These are phyloP conservation scores for Aurelia aurita complex sp. Pacific DNA, from an alignment of 30 jellyfish, hydroid and myxozoan species.

Conservation along the genomic window DNA sequence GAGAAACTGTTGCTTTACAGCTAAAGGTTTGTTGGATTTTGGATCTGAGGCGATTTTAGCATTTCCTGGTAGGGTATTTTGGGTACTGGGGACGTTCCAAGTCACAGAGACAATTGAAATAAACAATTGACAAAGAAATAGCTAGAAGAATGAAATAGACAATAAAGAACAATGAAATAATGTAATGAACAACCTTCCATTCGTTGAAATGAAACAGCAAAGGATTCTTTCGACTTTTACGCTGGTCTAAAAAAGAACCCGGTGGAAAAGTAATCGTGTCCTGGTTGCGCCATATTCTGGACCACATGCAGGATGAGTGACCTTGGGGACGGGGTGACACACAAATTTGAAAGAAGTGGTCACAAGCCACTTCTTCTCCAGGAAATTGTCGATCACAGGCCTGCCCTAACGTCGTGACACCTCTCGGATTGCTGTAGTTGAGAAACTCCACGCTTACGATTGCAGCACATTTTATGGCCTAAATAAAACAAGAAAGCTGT, in stretches of 20 bases:
- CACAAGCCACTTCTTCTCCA: conserved; percentile 30
- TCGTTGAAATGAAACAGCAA: not conserved
- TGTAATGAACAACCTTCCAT: conserved; percentile 13
- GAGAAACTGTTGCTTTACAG: too few species aligned
- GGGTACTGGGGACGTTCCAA: too few species aligned
- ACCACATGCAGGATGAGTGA: conserved; percentile 13
- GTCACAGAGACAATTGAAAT: not conserved
- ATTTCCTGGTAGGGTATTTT: too few species aligned
- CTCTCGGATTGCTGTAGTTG: conserved; percentile 29
- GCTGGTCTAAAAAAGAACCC: not conserved
- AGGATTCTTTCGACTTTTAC: not conserved
- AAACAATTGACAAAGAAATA: not conserved
- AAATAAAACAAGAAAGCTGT: not conserved
- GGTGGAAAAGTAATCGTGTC: conserved; percentile 7
- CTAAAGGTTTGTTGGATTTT: too few species aligned
- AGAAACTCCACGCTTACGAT: conserved; percentile 18
- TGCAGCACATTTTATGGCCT: conserved; percentile 38
- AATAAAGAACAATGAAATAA: not conserved
- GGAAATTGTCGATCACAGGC: conserved; percentile 12
- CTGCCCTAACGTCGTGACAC: conserved; percentile 3
- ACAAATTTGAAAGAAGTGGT: conserved; percentile 18
- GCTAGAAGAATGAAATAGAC: not conserved
- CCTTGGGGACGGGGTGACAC: conserved; percentile 12
- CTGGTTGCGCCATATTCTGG: conserved; percentile 11
- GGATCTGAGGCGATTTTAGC: too few species aligned